Percentiles rank a stretch among this genome's conserved stretches.
phyloP scores from a whole-genome alignment of 2,888 invertebrate genomes.

The Eristalis tenax region DNA sequence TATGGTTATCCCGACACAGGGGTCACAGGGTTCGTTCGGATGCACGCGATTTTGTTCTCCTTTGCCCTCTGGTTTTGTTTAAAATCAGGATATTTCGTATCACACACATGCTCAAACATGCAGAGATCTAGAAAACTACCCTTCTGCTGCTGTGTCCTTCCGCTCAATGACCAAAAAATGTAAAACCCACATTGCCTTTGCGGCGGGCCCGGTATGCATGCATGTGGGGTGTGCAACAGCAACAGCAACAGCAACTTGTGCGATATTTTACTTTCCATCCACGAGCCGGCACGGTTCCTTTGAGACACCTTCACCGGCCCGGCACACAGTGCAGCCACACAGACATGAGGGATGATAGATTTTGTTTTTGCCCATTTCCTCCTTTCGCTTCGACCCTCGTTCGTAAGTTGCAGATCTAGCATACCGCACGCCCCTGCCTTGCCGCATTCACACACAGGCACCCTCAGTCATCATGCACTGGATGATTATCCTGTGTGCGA shows the following conservation, averaged over 20 bases:
- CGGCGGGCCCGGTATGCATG: neutral
- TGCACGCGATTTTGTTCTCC: conserved; percentile 58
- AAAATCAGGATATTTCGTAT: conserved; percentile 63
- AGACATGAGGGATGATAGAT: conserved; percentile 40
- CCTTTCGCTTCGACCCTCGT: neutral
- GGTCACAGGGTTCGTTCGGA: conserved; percentile 56
- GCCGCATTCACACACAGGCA: neutral
- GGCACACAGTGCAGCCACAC: neutral
- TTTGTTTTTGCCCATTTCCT: conserved; percentile 9
- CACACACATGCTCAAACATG: conserved; percentile 7
- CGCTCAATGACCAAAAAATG: conserved; percentile 24
- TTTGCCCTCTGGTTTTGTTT: neutral
- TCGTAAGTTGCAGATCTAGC: neutral
- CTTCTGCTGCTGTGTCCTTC: conserved; percentile 23
- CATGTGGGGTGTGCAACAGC: neutral
- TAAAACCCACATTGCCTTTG: conserved; percentile 40
- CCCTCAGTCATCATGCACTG: conserved; percentile 14
- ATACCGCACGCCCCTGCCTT: conserved; percentile 19
- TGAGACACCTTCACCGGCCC: conserved; percentile 58
- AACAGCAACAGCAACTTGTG: conserved; percentile 52
- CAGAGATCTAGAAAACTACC: conserved; percentile 29
- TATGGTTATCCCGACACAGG: conserved; percentile 40
- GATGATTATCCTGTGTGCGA: conserved; percentile 63
- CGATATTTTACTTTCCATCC: conserved; percentile 43
- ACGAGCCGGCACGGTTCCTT: conserved; percentile 56